Conservation (phyloP, 2,797 vertebrate genomes). For the Anabacerthia variegaticeps region DNA sequence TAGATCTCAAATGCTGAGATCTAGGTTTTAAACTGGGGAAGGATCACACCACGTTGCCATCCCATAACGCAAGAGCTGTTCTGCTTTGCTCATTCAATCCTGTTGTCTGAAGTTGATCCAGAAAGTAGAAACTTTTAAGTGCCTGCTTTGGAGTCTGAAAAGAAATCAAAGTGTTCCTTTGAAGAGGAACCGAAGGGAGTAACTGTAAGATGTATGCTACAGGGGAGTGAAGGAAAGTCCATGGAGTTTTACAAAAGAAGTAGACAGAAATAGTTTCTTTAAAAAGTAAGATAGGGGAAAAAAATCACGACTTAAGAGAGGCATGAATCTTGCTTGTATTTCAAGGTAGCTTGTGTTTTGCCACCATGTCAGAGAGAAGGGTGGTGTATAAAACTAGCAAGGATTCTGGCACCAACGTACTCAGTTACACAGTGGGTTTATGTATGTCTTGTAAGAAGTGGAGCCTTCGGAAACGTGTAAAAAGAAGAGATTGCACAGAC, state of each 20-base stretch:
- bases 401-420: not conserved
- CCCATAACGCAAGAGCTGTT: not conserved
- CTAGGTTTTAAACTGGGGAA: not conserved
- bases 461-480: not conserved
- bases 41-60: not conserved
- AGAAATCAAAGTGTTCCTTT: not conserved
- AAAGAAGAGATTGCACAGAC: not conserved
- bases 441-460: not conserved
- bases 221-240: not conserved
- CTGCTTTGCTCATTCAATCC: not conserved
- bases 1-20: not conserved
- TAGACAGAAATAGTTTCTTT: not conserved
- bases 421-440: not conserved
- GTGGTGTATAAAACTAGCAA: not conserved
- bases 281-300: not conserved
- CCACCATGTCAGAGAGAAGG: not conserved
- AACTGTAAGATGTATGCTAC: not conserved
- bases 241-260: not conserved
- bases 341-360: not conserved
- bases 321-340: not conserved
- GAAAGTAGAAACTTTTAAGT: not conserved
- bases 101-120: not conserved
- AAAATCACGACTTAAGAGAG: not conserved
- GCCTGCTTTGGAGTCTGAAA: not conserved
- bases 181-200: not conserved